Evolutionary conservation across 2,797 vertebrate species (phyloP).

Genomic region (Sciurus vulgaris): DNA sequence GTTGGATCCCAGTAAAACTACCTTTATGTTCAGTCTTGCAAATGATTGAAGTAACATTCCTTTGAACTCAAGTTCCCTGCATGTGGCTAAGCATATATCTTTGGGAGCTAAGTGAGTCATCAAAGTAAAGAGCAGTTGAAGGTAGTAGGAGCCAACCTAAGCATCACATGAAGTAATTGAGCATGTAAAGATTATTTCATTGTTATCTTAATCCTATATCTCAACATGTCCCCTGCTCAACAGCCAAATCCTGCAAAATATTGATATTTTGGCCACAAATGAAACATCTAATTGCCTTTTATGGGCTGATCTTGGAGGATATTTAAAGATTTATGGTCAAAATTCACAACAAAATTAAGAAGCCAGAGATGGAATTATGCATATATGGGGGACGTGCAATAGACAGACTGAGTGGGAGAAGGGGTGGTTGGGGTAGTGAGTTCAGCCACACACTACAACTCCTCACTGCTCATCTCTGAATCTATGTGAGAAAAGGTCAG

Average conservation of each 20-base stretch:
- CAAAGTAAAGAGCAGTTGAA: constrained; percentile 33
- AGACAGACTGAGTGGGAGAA: neutral
- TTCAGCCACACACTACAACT: neutral
- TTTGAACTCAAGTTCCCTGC: neutral
- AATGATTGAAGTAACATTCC: neutral
- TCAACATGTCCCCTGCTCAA: constrained; percentile 29
- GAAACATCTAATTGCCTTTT: constrained; percentile 59
- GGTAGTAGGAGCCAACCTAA: neutral
- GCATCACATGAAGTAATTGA: neutral
- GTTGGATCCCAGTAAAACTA: neutral
- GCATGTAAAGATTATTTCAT: constrained; percentile 21
- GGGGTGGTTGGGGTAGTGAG: neutral
- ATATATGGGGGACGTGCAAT: accelerated
- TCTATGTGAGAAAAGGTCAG: constrained; percentile 44
- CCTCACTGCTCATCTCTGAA: neutral
- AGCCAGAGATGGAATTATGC: neutral
- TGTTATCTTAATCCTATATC: constrained; percentile 45
- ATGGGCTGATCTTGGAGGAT: neutral
- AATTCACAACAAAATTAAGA: constrained; percentile 54
- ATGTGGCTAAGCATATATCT: neutral
- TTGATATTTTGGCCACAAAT: constrained; percentile 8
- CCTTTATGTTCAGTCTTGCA: neutral
- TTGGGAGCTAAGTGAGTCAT: neutral
- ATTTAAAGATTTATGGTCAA: constrained; percentile 61
- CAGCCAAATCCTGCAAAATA: constrained; percentile 21